phyloP scores from a whole-genome alignment of 37 sponge, comb jelly and placozoan species.

The Amphimedon queenslandica region DNA sequence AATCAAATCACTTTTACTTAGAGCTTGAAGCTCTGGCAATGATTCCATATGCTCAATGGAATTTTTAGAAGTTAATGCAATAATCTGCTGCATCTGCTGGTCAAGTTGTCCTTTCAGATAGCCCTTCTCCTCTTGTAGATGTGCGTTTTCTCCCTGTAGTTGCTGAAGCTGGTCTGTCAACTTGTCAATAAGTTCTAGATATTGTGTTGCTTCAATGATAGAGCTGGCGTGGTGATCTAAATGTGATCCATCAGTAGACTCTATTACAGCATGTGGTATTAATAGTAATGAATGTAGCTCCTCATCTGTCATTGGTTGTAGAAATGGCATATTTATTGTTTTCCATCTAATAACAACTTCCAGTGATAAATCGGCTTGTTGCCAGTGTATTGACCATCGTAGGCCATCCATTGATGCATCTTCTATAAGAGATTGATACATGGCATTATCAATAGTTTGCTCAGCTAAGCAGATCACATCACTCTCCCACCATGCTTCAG shows the following conservation, averaged over 20 bases:
- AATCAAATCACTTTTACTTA: slow-evolving; percentile 38
- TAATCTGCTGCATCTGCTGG: not conserved
- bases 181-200: not conserved
- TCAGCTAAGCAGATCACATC: not conserved
- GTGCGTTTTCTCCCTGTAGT: slow-evolving; percentile 28
- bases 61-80: not conserved
- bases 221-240: not conserved
- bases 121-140: slow-evolving; percentile 20
- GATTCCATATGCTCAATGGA: not conserved
- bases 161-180: slow-evolving; percentile 30
- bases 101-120: slow-evolving; percentile 9
- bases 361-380: not conserved
- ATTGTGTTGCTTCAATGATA: not conserved
- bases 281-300: not conserved
- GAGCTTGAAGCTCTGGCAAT: not conserved
- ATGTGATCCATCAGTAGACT: not conserved
- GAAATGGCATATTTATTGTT: not conserved
- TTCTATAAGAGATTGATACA: not conserved
- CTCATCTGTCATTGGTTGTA: not conserved
- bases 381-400: not conserved
- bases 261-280: not conserved
- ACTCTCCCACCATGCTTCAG: not conserved
- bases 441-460: not conserved
- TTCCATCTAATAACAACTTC: not conserved
- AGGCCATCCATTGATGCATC: not conserved